Evolutionary conservation across 2,888 invertebrate genomes (phyloP).

Genomic region (Drosophila greeni): DNA sequence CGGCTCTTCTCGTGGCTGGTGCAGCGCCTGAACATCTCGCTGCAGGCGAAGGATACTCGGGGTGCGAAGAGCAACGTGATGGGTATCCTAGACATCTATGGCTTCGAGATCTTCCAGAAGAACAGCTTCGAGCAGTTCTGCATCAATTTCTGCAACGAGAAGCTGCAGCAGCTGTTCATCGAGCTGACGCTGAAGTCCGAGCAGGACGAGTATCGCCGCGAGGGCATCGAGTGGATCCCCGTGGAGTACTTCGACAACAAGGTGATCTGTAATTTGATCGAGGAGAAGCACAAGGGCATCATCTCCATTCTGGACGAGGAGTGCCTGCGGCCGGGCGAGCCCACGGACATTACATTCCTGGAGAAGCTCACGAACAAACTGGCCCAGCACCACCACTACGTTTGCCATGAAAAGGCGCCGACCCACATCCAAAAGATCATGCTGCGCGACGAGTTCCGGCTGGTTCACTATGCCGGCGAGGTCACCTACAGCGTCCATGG

Average conservation of each 20-base stretch:
- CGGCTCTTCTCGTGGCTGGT: conserved; percentile 95
- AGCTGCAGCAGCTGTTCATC: conserved; percentile 95
- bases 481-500: conserved; percentile 93
- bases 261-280: conserved; percentile 94
- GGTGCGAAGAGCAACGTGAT: conserved; percentile 83
- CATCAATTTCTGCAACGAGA: conserved; percentile 97
- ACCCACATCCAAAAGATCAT: conserved; percentile 89
- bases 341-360: conserved; percentile 89
- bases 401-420: conserved; percentile 89
- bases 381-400: conserved; percentile 88
- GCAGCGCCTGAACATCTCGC: conserved; percentile 86
- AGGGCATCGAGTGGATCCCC: conserved; percentile 94
- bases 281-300: conserved; percentile 92
- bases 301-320: conserved; percentile 94
- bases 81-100: conserved; percentile 95
- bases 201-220: conserved; percentile 93
- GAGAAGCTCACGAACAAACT: conserved; percentile 88
- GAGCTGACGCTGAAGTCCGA: conserved; percentile 93
- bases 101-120: conserved; percentile 94
- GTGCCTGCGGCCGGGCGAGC: conserved; percentile 92
- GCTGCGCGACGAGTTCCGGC: conserved; percentile 92
- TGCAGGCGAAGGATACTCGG: conserved; percentile 82
- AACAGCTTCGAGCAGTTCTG: conserved; percentile 92
- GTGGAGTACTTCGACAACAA: conserved; percentile 95
- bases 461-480: conserved; percentile 95